phyloP scores from a whole-genome alignment of 2,797 vertebrate genomes.

The Smutsia temminckii region DNA sequence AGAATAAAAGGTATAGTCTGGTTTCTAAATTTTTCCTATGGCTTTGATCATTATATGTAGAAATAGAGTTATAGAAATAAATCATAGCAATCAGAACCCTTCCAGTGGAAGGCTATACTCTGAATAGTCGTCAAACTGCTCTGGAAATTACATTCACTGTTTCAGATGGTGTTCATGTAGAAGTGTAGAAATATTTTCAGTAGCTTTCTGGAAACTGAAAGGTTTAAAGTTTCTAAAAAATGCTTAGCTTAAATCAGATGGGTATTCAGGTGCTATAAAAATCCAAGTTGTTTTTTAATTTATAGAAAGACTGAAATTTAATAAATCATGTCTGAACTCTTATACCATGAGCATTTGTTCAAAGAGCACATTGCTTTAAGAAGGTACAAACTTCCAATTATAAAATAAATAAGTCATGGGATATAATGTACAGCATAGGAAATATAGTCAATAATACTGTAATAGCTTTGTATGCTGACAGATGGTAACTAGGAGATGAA shows the following conservation, averaged over 20 bases:
- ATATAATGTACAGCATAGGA: background rate
- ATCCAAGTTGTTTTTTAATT: slow-evolving; percentile 26
- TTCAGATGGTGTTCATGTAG: background rate
- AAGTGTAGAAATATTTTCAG: background rate
- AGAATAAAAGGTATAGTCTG: background rate
- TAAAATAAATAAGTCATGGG: background rate
- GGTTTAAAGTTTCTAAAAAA: background rate
- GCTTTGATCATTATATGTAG: background rate
- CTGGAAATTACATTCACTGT: background rate
- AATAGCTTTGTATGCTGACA: background rate
- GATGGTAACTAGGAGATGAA: background rate
- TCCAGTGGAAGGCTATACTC: background rate
- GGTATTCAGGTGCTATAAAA: background rate
- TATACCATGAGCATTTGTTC: background rate
- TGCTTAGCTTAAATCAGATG: background rate
- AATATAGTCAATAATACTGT: background rate
- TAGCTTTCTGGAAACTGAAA: background rate
- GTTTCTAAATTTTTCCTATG: background rate
- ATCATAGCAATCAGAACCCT: background rate
- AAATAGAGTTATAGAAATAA: background rate
- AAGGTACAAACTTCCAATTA: background rate
- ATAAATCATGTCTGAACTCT: background rate
- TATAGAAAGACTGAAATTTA: background rate
- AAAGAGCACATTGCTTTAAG: background rate
- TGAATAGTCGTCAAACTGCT: background rate